phyloP scores from a whole-genome alignment of 2,113 vertebrate species.

The Myocastor coypus region DNA sequence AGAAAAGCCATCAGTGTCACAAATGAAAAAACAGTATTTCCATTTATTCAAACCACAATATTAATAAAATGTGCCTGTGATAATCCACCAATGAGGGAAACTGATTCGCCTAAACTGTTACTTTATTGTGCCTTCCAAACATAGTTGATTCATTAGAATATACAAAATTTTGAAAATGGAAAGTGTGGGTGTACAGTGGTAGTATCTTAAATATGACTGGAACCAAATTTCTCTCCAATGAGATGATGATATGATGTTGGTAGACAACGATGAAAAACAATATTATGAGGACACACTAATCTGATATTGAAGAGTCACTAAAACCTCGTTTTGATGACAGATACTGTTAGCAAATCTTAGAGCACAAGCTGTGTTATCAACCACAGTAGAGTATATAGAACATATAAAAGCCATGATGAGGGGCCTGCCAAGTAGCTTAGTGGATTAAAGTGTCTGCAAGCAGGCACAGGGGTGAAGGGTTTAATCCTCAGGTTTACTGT shows the following conservation, averaged over 20 bases:
- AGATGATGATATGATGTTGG: neutral
- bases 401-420: neutral
- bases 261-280: constrained; percentile 18
- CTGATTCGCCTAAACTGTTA: neutral
- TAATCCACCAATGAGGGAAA: neutral
- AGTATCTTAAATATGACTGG: neutral
- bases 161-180: constrained; percentile 41
- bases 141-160: neutral
- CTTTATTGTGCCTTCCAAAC: neutral
- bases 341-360: neutral
- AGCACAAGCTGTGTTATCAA: neutral
- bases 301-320: neutral
- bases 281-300: neutral
- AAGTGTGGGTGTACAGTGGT: neutral
- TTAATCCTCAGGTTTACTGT: no score
- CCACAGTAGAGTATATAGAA: constrained; percentile 29
- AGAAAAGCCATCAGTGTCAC: neutral
- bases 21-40: constrained; percentile 62
- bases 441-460: no score
- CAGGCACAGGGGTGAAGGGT: no score
- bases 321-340: neutral
- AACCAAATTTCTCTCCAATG: constrained; percentile 20
- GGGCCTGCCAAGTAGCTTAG: no score
- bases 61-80: neutral
- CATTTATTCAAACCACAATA: constrained; percentile 39